Percentiles rank a stretch among this genome's conserved stretches.
Conservation (phyloP, 1,140 invertebrate genomes). For the Trachymyrmex cornetzi region DNA sequence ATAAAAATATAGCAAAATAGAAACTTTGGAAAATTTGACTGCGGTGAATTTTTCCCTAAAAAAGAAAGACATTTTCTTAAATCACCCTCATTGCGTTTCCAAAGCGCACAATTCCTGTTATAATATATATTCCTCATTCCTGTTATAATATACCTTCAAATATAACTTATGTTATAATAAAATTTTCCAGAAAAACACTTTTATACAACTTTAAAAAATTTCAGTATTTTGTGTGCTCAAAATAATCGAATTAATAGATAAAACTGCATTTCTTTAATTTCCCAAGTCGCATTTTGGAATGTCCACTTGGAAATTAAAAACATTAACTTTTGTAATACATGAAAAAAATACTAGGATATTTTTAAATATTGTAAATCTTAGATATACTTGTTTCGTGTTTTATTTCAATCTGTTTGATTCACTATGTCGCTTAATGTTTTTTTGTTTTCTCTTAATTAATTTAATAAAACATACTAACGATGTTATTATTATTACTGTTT, state of each 20-base stretch:
- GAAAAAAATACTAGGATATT: not conserved
- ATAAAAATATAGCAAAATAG: not conserved
- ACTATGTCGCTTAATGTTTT: not conserved
- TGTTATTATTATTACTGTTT: not conserved
- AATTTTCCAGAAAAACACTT: not conserved
- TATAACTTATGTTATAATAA: not conserved
- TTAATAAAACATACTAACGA: not conserved
- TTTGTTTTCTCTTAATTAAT: not conserved
- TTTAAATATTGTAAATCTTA: slow-evolving; percentile 13
- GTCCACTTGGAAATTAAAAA: not conserved
- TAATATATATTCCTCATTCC: no score
- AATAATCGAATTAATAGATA: not conserved
- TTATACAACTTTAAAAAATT: not conserved
- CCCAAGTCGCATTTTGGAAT: not conserved
- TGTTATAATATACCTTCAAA: no score
- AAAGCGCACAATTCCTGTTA: no score
- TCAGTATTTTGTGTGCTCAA: not conserved
- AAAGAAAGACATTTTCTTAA: not conserved
- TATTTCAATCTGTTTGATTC: not conserved
- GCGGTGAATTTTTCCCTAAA: not conserved
- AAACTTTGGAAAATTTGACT: not conserved
- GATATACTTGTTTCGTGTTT: not conserved
- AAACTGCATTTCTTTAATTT: not conserved
- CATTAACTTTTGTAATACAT: not conserved
- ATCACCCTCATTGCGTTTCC: not conserved